Percentiles rank a stretch among this genome's conserved stretches.
These are phyloP conservation scores for Callinectes sapidus DNA, from an alignment of 2,888 invertebrate species.

Conservation along the genomic window DNA sequence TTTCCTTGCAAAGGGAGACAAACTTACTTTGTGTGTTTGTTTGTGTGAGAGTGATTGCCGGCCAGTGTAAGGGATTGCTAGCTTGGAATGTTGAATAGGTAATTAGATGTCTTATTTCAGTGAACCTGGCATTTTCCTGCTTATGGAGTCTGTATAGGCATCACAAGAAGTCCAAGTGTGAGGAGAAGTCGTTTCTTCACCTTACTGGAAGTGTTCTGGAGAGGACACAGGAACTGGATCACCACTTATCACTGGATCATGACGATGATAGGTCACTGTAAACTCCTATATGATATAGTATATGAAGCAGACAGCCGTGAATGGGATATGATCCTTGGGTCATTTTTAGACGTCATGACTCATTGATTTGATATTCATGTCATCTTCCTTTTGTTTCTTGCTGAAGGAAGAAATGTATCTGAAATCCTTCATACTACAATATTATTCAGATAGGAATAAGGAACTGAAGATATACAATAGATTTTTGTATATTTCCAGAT, in stretches of 20 bases:
- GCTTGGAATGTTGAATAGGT: not conserved
- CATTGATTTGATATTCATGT: not conserved
- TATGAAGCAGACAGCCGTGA: not conserved
- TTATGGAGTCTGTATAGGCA: not conserved
- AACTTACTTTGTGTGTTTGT: no score
- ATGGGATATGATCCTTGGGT: no score
- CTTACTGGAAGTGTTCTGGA: not conserved
- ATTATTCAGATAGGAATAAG: not conserved
- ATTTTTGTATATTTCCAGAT: not conserved
- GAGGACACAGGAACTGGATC: not conserved
- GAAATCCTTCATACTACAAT: not conserved
- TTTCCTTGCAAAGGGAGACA: no score
- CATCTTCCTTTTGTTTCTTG: not conserved
- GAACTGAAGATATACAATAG: not conserved
- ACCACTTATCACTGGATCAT: not conserved
- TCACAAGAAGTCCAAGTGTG: not conserved
- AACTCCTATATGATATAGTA: not conserved
- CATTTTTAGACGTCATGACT: no score
- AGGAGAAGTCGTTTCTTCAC: not conserved
- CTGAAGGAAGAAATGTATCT: not conserved
- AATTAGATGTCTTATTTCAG: not conserved
- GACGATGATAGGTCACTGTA: not conserved
- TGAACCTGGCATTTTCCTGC: not conserved
- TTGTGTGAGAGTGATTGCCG: no score
- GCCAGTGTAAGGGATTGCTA: not conserved